Conservation (phyloP, 1,140 invertebrate genomes). For the Drosophila ironensis region DNA sequence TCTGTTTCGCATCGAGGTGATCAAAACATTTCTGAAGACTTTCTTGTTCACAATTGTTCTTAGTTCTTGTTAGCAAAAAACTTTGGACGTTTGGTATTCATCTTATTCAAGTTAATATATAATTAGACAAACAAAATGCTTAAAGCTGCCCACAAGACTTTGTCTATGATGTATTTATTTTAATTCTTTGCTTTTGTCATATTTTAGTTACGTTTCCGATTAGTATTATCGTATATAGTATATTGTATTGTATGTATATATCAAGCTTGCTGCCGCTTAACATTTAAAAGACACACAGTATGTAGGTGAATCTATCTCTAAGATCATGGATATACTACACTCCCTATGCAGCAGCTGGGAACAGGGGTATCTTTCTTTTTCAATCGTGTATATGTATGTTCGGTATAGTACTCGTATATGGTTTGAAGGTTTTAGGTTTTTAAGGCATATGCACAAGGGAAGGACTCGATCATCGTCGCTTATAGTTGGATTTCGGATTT, state of each 20-base stretch:
- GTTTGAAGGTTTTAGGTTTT: slow-evolving; percentile 9
- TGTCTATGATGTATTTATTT: too few species aligned
- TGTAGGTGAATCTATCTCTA: slow-evolving; percentile 58
- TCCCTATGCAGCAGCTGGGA: slow-evolving; percentile 10
- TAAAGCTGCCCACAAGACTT: slow-evolving; percentile 75
- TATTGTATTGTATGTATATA: slow-evolving; percentile 20
- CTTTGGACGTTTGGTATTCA: slow-evolving; percentile 69
- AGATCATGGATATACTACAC: slow-evolving; percentile 19
- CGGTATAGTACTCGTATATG: background rate
- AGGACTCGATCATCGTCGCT: slow-evolving; percentile 51
- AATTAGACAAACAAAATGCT: slow-evolving; percentile 63
- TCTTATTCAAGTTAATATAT: slow-evolving; percentile 54
- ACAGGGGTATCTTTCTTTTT: background rate
- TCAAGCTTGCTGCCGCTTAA: slow-evolving; percentile 57
- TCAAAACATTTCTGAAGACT: slow-evolving; percentile 65
- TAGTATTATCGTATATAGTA: background rate
- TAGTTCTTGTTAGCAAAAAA: slow-evolving; percentile 65
- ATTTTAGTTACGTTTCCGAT: slow-evolving; percentile 16
- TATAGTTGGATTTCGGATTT: slow-evolving; percentile 30
- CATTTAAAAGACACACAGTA: slow-evolving; percentile 73
- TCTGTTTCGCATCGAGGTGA: slow-evolving; percentile 22
- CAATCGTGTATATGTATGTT: background rate
- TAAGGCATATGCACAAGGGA: slow-evolving; percentile 67
- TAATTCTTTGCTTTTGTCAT: slow-evolving; percentile 1
- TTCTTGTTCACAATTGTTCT: slow-evolving; percentile 76